A percentile compares a stretch with the other conserved stretches of the same genome.
Conservation (phyloP, 2,113 vertebrate genomes). For the Rhinoptilus africanus region DNA sequence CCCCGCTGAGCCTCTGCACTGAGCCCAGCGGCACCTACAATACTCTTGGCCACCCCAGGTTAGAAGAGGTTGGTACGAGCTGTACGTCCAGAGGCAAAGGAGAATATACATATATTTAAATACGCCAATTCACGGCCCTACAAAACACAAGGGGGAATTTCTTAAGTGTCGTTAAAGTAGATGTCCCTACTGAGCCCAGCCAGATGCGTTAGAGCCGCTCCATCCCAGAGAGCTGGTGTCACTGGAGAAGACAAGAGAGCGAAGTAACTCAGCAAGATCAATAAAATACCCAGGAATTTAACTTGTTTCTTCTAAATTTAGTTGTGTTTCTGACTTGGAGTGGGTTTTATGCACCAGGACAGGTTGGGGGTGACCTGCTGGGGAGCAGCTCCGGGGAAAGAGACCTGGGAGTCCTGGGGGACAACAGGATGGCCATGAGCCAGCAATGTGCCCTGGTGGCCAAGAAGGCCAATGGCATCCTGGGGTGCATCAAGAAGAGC, state of each 20-base stretch:
- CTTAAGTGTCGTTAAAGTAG: neutral
- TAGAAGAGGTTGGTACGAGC: neutral
- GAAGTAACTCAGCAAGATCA: neutral
- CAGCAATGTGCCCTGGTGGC: too few species aligned
- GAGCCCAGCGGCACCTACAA: neutral
- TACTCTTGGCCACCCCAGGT: neutral
- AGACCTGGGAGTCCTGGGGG: too few species aligned
- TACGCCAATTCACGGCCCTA: fast-evolving
- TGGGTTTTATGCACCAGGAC: too few species aligned
- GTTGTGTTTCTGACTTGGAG: neutral
- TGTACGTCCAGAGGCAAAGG: neutral
- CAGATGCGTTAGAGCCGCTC: neutral
- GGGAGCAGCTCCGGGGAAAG: too few species aligned
- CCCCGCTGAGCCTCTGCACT: neutral
- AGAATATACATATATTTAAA: neutral
- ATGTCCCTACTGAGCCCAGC: neutral
- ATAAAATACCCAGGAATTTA: neutral
- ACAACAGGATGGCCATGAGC: too few species aligned
- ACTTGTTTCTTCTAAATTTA: neutral
- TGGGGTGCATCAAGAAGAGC: too few species aligned
- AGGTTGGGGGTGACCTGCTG: too few species aligned
- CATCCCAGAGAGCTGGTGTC: neutral
- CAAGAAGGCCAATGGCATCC: too few species aligned
- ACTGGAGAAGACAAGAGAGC: neutral
- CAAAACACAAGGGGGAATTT: neutral